Evolutionary conservation across 2,888 invertebrate species (phyloP).

Genomic region (Andrena praecox): DNA sequence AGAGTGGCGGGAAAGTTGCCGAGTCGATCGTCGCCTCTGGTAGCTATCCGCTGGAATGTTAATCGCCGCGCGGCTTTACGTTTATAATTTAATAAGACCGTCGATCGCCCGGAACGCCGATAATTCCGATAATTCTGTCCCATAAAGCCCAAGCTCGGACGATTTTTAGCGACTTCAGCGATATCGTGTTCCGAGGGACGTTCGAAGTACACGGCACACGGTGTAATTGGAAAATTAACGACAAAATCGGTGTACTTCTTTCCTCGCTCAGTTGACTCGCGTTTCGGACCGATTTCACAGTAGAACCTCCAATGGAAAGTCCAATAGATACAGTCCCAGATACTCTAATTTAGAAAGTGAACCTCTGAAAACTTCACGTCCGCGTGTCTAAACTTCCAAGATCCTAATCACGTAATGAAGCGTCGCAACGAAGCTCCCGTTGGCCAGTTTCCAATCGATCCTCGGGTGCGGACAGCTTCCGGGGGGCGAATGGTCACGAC

Average conservation of each 20-base stretch:
- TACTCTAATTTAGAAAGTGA: too few species aligned
- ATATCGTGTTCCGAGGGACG: not conserved
- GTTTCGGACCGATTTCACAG: too few species aligned
- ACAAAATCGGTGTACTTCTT: too few species aligned
- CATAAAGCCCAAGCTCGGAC: not conserved
- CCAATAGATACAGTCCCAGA: too few species aligned
- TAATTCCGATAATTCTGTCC: constrained; percentile 23
- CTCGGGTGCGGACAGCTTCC: not conserved
- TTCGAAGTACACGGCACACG: too few species aligned
- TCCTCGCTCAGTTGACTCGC: too few species aligned
- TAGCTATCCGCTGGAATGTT: not conserved
- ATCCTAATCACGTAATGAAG: too few species aligned
- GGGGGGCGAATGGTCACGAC: too few species aligned
- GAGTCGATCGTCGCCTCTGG: not conserved
- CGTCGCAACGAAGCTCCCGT: not conserved
- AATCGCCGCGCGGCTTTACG: constrained; percentile 6
- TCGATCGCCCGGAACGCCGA: not conserved
- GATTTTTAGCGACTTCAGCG: constrained; percentile 25
- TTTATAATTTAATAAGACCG: constrained; percentile 44
- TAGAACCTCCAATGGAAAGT: too few species aligned
- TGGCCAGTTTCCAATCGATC: not conserved
- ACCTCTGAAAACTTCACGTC: too few species aligned
- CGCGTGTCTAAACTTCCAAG: too few species aligned
- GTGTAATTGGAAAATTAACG: too few species aligned
- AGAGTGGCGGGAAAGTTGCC: constrained; percentile 27